A percentile compares a stretch with the other conserved stretches of the same genome.
Evolutionary conservation across 2,113 vertebrate genomes (phyloP).

Genomic region (Sapajus apella): DNA sequence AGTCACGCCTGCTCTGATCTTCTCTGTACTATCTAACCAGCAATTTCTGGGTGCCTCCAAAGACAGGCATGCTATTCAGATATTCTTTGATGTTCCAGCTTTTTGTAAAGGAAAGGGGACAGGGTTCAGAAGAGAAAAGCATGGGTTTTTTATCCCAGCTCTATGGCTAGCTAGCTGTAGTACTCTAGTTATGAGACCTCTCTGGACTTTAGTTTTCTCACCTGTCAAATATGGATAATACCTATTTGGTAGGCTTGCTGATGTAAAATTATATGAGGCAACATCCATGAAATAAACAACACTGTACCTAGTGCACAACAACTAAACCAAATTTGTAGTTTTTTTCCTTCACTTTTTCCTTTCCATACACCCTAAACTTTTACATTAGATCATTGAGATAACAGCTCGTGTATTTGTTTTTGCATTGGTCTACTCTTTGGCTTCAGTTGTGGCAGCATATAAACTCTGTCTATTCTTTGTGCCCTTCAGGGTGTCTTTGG

Average conservation of each 20-base stretch:
- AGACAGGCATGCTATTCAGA: not conserved
- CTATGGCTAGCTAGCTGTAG: not conserved
- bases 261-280: not conserved
- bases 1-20: constrained; percentile 19
- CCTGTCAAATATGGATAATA: not conserved
- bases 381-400: not conserved
- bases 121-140: not conserved
- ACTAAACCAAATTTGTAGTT: not conserved
- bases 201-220: constrained; percentile 6
- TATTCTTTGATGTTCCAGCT: not conserved
- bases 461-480: not conserved
- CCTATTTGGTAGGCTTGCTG: not conserved
- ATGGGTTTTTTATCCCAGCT: not conserved
- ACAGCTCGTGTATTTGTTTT: not conserved
- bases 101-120: not conserved
- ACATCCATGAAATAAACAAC: not conserved
- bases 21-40: not conserved
- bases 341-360: not conserved
- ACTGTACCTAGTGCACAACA: not conserved
- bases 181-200: not conserved
- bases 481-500: not conserved
- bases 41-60: not conserved
- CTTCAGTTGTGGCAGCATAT: not conserved
- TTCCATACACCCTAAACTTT: not conserved
- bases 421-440: not conserved